These are phyloP conservation scores for Nephotettix cincticeps DNA, from an alignment of 1,140 invertebrate genomes.

Conservation along the genomic window DNA sequence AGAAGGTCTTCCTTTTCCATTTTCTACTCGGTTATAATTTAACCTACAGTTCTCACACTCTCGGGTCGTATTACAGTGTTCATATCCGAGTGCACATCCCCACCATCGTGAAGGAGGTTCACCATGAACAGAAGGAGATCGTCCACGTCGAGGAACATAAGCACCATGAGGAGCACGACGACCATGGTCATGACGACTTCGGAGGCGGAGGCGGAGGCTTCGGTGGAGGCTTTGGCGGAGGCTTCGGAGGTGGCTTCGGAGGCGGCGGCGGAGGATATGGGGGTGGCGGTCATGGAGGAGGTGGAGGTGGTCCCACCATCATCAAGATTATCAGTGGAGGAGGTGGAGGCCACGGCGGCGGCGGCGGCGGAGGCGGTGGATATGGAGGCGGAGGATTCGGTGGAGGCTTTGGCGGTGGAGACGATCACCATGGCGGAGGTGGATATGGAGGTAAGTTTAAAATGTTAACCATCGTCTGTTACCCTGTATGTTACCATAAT, in stretches of 20 bases:
- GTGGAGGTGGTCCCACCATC: constrained; percentile 25
- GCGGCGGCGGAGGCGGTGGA: neutral
- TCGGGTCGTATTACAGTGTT: too few relatives aligned
- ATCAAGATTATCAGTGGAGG: neutral
- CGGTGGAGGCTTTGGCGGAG: constrained; percentile 37
- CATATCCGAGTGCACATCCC: constrained; percentile 51
- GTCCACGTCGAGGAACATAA: constrained; percentile 42
- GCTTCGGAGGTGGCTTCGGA: constrained; percentile 21
- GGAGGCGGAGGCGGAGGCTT: constrained; percentile 39
- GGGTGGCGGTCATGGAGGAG: constrained; percentile 26
- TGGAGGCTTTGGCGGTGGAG: neutral
- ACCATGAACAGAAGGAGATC: constrained; percentile 44
- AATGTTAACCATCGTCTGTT: too few relatives aligned
- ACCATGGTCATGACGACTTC: constrained; percentile 36
- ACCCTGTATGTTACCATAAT: too few relatives aligned
- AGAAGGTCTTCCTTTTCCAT: too few relatives aligned
- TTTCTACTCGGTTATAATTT: too few relatives aligned
- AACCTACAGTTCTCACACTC: too few relatives aligned
- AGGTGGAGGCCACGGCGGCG: constrained; percentile 17
- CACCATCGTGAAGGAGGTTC: constrained; percentile 41
- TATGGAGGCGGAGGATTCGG: neutral
- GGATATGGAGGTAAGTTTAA: constrained; percentile 22
- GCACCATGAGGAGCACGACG: constrained; percentile 31
- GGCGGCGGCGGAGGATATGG: constrained; percentile 20
- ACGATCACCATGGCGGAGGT: neutral